Evolutionary conservation across 2,888 invertebrate genomes (phyloP), one percentile per base, ranked within the genome.

Genomic region (Nomada lathburiana): DNA sequence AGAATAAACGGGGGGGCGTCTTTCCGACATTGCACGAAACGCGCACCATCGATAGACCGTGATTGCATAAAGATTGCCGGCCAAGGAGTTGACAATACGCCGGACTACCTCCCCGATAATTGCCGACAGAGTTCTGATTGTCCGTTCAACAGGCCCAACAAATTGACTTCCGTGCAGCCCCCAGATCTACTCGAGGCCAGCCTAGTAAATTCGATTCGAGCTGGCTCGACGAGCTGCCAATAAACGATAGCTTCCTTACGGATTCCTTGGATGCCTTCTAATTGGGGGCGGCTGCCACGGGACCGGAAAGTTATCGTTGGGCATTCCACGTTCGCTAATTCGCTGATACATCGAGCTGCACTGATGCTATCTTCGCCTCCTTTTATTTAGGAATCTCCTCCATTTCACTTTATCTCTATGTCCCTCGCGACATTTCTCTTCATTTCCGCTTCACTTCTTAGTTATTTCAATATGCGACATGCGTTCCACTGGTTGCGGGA

Each of bases 401-500:
- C 26, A 26, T 23, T 20, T 5, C 23, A 23, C 13, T 57, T 23
- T 57, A 57, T 23, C 10, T 13, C 57, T 20, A 13, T 2, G 57
- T 9, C 57, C 9, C 57, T 13, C n/a, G 26, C 71, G 3, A 11
- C n/a, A 5, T 20, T 53, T 18, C 36, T 23, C 16, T 52, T 36
- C 18, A 16, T 4, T 29, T 26, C 2, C 29, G 9, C 47, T 13
- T 20, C 2, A 26, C 5, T 26, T 42, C 44, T 18, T 7, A 50
- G 18, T 4, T 36, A 53, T 53, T 57, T 3, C 13, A 20, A 23
- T 1, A 5, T 3, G 47, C 87, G 88, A 85, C 90, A 91, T 85
- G 83, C 86, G 47, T 59, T 81, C 64, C 42, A 64, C 20, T 63
- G 50, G 69, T 70, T 65, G 55, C 59, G 68, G 55, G 20, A 52